These are phyloP conservation scores for Meloidogyne chitwoodi DNA, from an alignment of 1,140 invertebrate genomes.

Conservation along the genomic window DNA sequence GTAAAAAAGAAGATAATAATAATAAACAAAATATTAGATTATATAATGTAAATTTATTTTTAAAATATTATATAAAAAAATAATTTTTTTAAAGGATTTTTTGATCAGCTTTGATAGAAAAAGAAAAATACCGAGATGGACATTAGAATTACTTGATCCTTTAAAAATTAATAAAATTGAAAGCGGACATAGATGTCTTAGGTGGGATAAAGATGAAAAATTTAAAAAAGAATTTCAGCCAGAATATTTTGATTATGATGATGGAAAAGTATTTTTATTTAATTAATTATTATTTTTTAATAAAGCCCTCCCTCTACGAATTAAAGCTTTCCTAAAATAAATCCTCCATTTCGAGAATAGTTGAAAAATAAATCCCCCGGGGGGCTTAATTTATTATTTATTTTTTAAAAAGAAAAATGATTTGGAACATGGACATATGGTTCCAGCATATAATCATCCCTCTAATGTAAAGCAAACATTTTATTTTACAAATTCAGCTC, in stretches of 20 bases:
- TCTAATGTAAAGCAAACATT: neutral
- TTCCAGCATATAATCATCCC: neutral
- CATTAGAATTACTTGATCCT: neutral
- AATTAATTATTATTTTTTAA: neutral
- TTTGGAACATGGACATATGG: neutral
- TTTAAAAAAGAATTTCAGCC: neutral
- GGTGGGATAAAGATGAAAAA: neutral
- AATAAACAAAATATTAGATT: neutral
- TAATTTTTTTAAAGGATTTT: neutral
- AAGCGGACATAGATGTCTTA: neutral
- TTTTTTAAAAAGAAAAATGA: neutral
- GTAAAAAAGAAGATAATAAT: neutral
- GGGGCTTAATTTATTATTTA: too few species aligned
- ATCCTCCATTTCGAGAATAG: too few species aligned
- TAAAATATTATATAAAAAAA: too few species aligned
- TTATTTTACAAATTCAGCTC: neutral
- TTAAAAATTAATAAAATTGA: neutral
- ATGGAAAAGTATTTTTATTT: neutral
- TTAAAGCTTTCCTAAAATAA: too few species aligned
- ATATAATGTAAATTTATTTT: neutral
- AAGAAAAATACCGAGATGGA: neutral
- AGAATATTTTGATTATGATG: neutral
- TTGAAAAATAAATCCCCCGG: too few species aligned
- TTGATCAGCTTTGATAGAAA: neutral
- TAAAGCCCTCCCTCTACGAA: too few species aligned